A percentile compares a stretch with the other conserved stretches of the same genome.
Evolutionary conservation across 1,140 invertebrate genomes (phyloP).

Genomic region (Hermetia illucens): DNA sequence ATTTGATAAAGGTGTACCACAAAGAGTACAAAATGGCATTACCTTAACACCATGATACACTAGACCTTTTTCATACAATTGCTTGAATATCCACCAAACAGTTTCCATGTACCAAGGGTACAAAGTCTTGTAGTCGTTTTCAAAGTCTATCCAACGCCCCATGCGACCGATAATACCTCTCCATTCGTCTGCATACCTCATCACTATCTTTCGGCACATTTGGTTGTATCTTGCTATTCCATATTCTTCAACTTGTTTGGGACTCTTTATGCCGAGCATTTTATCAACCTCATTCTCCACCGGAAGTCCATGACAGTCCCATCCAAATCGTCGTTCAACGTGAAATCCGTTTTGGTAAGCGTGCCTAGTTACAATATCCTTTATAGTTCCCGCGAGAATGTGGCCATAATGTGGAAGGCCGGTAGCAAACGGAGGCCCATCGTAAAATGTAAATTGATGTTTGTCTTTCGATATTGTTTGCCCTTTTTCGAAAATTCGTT

Average conservation of each 20-base stretch:
- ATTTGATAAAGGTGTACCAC: conserved; percentile 90
- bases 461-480: conserved; percentile 65
- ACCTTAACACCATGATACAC: conserved; percentile 80
- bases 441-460: conserved; percentile 79
- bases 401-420: conserved; percentile 89
- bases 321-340: conserved; percentile 82
- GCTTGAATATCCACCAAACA: conserved; percentile 62
- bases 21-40: conserved; percentile 94
- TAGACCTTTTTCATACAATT: conserved; percentile 62
- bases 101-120: conserved; percentile 58
- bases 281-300: conserved; percentile 96
- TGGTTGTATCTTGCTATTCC: conserved; percentile 88
- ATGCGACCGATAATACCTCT: conserved; percentile 63
- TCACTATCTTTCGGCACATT: conserved; percentile 90
- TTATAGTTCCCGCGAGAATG: conserved; percentile 54
- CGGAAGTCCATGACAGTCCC: conserved; percentile 96
- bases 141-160: conserved; percentile 70
- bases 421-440: conserved; percentile 98
- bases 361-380: conserved; percentile 75
- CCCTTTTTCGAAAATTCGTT: conserved; percentile 76
- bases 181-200: conserved; percentile 87
- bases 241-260: conserved; percentile 88
- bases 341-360: conserved; percentile 61
- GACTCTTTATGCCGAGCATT: conserved; percentile 76
- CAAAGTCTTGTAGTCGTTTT: conserved; percentile 62